phyloP scores from a whole-genome alignment of 2,797 vertebrate genomes.

The Caiman crocodilus region DNA sequence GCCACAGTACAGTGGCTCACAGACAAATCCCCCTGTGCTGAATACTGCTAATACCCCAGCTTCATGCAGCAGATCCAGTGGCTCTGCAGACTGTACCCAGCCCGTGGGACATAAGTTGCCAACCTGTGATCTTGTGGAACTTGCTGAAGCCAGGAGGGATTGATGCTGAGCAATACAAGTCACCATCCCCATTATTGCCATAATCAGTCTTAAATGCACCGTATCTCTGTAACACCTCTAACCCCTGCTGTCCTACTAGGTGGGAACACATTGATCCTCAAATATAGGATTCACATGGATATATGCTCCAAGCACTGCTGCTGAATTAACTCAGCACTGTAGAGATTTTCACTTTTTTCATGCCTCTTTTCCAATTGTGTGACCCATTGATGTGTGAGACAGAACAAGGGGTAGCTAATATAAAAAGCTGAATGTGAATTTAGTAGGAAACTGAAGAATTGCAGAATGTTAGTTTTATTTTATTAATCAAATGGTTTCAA shows the following conservation, averaged over 20 bases:
- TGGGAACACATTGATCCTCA: background rate
- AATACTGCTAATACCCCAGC: too few relatives aligned
- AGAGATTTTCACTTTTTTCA: fast-evolving
- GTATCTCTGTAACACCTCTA: background rate
- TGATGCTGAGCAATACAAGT: fast-evolving
- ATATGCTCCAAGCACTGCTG: fast-evolving
- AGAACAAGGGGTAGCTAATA: background rate
- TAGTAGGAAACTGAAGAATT: background rate
- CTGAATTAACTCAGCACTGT: fast-evolving
- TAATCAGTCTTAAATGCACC: background rate
- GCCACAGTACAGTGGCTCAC: too few relatives aligned
- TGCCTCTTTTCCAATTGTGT: fast-evolving
- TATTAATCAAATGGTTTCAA: background rate
- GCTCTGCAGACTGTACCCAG: too few relatives aligned
- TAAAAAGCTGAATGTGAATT: background rate
- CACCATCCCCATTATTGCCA: fast-evolving
- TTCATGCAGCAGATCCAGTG: too few relatives aligned
- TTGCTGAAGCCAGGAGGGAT: background rate
- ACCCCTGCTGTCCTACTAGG: background rate
- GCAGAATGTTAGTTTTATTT: background rate
- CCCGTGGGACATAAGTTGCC: too few relatives aligned
- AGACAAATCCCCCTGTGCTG: too few relatives aligned
- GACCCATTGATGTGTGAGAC: background rate
- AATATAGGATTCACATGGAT: background rate
- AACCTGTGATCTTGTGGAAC: fast-evolving